Percentiles rank a stretch among this genome's conserved stretches.
Evolutionary conservation across 1,140 invertebrate genomes (phyloP).

Genomic region (Rhagoletis pomonella): DNA sequence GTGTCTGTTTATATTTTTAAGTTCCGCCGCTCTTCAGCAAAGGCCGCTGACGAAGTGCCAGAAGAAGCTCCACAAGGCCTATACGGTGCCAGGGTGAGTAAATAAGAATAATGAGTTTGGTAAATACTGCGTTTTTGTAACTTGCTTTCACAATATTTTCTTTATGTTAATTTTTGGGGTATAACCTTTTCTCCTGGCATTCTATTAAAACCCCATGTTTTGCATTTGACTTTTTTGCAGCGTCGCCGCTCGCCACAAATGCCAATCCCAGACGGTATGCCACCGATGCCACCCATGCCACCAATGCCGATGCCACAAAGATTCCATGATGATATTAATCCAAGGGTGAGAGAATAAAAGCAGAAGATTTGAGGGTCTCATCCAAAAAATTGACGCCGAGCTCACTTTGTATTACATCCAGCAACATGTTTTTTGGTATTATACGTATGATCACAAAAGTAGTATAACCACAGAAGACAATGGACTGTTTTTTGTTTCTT

Average conservation of each 20-base stretch:
- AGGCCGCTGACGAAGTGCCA: background rate
- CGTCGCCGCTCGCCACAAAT: constrained; percentile 17
- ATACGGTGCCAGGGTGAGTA: background rate
- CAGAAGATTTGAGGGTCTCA: no score
- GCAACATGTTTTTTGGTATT: no score
- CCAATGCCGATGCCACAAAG: constrained; percentile 1
- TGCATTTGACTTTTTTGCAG: background rate
- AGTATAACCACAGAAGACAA: no score
- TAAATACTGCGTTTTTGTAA: no score
- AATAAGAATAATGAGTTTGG: background rate
- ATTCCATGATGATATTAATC: background rate
- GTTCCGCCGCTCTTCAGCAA: background rate
- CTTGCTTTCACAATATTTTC: no score
- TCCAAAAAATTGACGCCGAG: no score
- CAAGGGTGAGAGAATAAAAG: no score
- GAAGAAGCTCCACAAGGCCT: background rate
- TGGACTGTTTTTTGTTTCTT: no score
- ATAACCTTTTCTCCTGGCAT: background rate
- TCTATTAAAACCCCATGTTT: background rate
- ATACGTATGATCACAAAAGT: no score
- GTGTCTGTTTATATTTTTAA: background rate
- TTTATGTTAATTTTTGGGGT: background rate
- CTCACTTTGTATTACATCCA: no score
- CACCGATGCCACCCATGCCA: constrained; percentile 10
- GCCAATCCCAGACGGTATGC: background rate